Evolutionary conservation across 1,140 invertebrate genomes (phyloP).

Genomic region (Rhyacophila brunnea): DNA sequence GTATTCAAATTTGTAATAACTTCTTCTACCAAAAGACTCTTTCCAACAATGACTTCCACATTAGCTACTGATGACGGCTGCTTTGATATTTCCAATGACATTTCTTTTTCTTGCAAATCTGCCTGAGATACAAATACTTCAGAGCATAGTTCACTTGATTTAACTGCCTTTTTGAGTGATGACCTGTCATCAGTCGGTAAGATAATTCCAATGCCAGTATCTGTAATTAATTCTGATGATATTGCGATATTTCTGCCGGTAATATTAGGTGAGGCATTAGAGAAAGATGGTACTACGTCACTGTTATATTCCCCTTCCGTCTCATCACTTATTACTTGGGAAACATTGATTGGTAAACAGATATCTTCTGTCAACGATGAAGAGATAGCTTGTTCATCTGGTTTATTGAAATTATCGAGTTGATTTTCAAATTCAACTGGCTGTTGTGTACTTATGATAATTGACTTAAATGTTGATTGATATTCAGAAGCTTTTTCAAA

Average conservation of each 20-base stretch:
- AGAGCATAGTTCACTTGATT: conserved; percentile 11
- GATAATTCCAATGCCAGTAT: conserved; percentile 25
- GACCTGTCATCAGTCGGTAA: conserved; percentile 10
- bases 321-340: conserved; percentile 27
- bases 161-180: conserved; percentile 16
- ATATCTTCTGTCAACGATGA: conserved; percentile 14
- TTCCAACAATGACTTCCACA: conserved; percentile 42
- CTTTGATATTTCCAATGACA: conserved; percentile 36
- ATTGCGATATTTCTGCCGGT: conserved; percentile 23
- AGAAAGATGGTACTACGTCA: background rate
- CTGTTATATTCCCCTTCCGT: conserved; percentile 15
- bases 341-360: conserved; percentile 27
- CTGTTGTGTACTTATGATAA: conserved; percentile 22
- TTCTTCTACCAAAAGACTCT: conserved; percentile 45
- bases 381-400: conserved; percentile 34
- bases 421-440: conserved; percentile 33
- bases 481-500: conserved; percentile 21
- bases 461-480: conserved; percentile 23
- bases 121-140: conserved; percentile 32
- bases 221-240: conserved; percentile 18
- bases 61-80: conserved; percentile 38
- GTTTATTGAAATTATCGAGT: conserved; percentile 33
- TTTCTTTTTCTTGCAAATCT: conserved; percentile 44
- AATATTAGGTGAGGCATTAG: conserved; percentile 19
- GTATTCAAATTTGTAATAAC: conserved; percentile 35